Conservation (phyloP, 2,113 vertebrate species). For the Chaetura pelagica region DNA sequence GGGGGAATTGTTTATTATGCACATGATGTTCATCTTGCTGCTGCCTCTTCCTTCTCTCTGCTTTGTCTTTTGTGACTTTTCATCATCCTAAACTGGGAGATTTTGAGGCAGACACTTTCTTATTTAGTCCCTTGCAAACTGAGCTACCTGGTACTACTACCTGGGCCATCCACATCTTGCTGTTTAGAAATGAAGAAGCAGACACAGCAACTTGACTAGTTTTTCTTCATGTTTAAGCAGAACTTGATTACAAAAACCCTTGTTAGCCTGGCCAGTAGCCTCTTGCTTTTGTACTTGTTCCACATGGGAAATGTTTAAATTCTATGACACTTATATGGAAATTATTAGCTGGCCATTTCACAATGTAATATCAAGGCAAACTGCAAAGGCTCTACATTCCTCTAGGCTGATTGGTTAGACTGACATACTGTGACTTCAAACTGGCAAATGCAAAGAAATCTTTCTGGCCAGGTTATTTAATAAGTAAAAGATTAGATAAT, state of each 20-base stretch:
- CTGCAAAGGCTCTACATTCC: neutral
- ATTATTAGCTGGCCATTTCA: neutral
- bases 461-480: neutral
- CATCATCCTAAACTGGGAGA: neutral
- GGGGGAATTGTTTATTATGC: slow-evolving; percentile 24
- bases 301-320: neutral
- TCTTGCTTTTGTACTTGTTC: neutral
- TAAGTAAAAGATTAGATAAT: neutral
- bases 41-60: slow-evolving; percentile 4
- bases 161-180: neutral
- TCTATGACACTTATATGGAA: neutral
- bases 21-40: neutral
- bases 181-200: neutral
- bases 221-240: neutral
- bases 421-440: neutral
- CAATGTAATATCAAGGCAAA: neutral
- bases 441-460: neutral
- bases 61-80: neutral
- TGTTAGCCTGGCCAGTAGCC: neutral
- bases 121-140: neutral
- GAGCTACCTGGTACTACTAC: neutral
- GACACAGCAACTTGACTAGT: neutral
- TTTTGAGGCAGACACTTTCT: neutral
- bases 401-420: neutral
- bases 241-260: neutral